Evolutionary conservation across 1,140 invertebrate genomes (phyloP).

Genomic region (Aphidius ervi): DNA sequence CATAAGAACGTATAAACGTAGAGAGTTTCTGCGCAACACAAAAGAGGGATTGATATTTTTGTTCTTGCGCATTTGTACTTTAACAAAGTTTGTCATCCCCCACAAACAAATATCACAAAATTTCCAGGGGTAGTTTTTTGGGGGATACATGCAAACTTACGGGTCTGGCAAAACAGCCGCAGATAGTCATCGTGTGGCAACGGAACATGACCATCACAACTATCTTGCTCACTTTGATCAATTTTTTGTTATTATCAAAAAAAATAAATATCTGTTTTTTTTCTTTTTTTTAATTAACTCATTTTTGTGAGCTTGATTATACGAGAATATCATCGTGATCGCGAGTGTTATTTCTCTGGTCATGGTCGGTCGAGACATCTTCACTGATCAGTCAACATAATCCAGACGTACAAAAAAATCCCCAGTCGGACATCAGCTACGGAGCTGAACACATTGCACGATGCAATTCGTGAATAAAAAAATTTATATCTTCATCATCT

Average conservation of each 20-base stretch:
- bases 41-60: conserved; percentile 32
- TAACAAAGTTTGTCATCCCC: conserved; percentile 29
- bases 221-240: conserved; percentile 9
- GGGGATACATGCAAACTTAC: conserved; percentile 27
- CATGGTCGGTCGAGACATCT: neutral
- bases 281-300: neutral
- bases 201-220: conserved; percentile 30
- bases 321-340: conserved; percentile 22
- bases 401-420: conserved; percentile 21
- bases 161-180: conserved; percentile 31
- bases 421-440: conserved; percentile 39
- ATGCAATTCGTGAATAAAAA: neutral
- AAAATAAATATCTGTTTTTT: neutral
- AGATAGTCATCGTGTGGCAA: conserved; percentile 43
- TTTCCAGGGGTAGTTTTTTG: conserved; percentile 14
- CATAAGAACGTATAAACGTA: conserved; percentile 1
- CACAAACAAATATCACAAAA: conserved; percentile 10
- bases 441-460: conserved; percentile 25
- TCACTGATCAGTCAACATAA: conserved; percentile 15
- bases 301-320: conserved; percentile 20
- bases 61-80: conserved; percentile 45
- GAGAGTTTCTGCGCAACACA: conserved; percentile 4
- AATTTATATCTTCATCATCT: too few relatives aligned
- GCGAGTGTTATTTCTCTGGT: conserved; percentile 3
- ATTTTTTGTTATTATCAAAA: conserved; percentile 3